Base-by-base conservation (phyloP, 2,113 vertebrate genomes). In the Empidonax alnorum region DNA sequence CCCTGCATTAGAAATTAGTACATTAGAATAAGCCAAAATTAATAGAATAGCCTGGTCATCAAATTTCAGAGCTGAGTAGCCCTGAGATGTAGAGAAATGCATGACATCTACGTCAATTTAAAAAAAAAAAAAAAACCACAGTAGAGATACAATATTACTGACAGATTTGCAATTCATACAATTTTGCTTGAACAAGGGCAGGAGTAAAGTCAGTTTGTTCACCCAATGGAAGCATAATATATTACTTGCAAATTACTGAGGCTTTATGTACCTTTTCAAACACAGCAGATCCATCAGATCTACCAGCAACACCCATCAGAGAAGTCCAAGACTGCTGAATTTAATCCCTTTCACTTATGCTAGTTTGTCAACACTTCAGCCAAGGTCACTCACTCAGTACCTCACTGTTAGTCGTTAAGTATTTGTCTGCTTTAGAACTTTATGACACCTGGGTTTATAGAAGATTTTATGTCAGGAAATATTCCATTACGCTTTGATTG, bases 21-120 rank as follows among this genome's bases (percentile, higher is more conserved):
- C 6, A 35, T 59, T 63, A 35, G 16, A 75, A 77, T 55, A 81
- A 92, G 17, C 2, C 6, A 66, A 75, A 85, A 42, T 13, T 22
- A 61, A 49, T 28, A 76, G 10, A 68, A 53, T 62, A 73, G 16
- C 10, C 12, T 0, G 0, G 5, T 41, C 53, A 68, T 78, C 24
- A 27, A 12, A 73, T 7, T 68, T 42, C 39, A 52, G 37, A 71
- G 25, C 19, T 71, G 30, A 61, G 30, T 10, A 72, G 17, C 37
- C 35, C 9, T 37, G 52, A 49, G 14, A 50, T 17, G 5, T 12
- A 63, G 31, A 59, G 27, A 79, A 80, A 69, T 13, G 9, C 2
- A 1, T 53, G 53, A 68, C 31, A 21, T 49, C 35, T 44, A 10
- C 37, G 31, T 66, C 19, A 65, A 30, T 23, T 49, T 13, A 63